Percentiles rank a stretch among this genome's conserved stretches.
Evolutionary conservation across 2,888 invertebrate species (phyloP).

Genomic region (Hypomecis atomaria): DNA sequence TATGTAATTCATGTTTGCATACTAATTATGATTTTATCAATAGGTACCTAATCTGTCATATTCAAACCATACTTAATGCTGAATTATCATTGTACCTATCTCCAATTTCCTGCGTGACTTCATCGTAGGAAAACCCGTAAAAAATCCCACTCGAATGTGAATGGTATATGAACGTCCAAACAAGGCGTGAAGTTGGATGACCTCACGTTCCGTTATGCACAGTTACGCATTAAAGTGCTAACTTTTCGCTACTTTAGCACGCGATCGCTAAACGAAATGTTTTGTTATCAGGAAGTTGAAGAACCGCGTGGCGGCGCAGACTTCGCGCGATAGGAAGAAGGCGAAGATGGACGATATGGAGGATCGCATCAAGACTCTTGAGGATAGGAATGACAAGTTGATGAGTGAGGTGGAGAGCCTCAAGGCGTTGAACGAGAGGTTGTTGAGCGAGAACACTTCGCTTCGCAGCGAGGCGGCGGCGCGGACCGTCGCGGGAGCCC

Average conservation of each 20-base stretch:
- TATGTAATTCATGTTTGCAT: too few species aligned
- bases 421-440: constrained; percentile 87
- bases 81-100: background rate
- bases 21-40: too few species aligned
- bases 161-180: background rate
- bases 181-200: constrained; percentile 41
- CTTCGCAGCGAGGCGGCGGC: constrained; percentile 84
- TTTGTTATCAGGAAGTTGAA: constrained; percentile 91
- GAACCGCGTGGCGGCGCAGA: constrained; percentile 98
- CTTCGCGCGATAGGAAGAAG: constrained; percentile 98
- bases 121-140: background rate
- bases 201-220: constrained; percentile 44
- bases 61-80: background rate
- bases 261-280: constrained; percentile 16
- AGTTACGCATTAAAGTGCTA: constrained; percentile 36
- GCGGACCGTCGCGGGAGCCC: constrained; percentile 88
- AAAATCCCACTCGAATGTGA: background rate
- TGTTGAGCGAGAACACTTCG: constrained; percentile 87
- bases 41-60: too few species aligned
- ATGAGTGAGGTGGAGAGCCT: constrained; percentile 87
- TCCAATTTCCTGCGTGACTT: background rate
- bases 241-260: constrained; percentile 10
- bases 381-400: constrained; percentile 86
- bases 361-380: constrained; percentile 85
- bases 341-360: constrained; percentile 97